A percentile compares a stretch with the other conserved stretches of the same genome.
These are phyloP conservation scores for Dolichomitus sp. DNA, from an alignment of 2,888 invertebrate genomes.

Conservation along the genomic window DNA sequence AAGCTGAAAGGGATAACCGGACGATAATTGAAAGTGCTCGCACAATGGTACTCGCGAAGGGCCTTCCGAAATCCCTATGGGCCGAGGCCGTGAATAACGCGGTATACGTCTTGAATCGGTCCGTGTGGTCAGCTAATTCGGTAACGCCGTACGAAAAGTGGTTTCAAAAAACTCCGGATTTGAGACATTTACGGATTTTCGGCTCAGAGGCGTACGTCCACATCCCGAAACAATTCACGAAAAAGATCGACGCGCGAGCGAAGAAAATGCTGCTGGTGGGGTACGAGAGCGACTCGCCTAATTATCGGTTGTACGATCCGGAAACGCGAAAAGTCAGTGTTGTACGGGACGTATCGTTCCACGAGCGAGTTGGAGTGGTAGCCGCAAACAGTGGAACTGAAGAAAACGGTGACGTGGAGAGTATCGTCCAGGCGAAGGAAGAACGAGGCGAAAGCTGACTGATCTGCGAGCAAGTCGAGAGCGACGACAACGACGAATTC, in stretches of 20 bases:
- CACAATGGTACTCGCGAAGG: neutral
- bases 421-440: neutral
- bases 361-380: neutral
- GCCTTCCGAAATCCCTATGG: no score
- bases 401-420: neutral
- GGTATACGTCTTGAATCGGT: neutral
- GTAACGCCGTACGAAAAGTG: neutral
- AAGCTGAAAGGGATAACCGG: neutral
- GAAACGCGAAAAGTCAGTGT: neutral
- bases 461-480: no score
- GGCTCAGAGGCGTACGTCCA: neutral
- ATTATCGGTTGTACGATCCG: constrained; percentile 6
- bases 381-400: neutral
- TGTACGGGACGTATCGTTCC: neutral
- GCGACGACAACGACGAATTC: no score
- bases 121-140: neutral
- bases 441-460: neutral
- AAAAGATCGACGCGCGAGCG: neutral
- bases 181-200: neutral
- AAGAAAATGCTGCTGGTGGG: neutral
- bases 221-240: neutral
- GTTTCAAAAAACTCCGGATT: neutral
- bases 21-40: neutral
- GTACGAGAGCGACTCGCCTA: neutral
- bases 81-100: neutral